A percentile compares a stretch with the other conserved stretches of the same genome.
Conservation (phyloP, 2,113 vertebrate species). For the Coreoperca whiteheadi region DNA sequence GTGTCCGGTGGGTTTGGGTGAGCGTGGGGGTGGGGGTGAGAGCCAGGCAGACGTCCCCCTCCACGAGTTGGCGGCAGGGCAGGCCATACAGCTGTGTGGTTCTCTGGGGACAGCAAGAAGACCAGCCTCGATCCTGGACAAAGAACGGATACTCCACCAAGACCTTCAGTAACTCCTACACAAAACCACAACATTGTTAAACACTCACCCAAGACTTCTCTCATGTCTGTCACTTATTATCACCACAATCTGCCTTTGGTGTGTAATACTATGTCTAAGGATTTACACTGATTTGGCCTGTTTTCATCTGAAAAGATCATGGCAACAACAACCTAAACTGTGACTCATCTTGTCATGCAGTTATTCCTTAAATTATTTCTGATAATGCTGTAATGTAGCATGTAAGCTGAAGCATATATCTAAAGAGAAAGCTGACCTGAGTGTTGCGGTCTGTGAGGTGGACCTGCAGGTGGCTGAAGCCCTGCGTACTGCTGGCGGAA, state of each 20-base stretch:
- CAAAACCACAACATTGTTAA: slow-evolving; percentile 64
- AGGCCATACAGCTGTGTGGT: slow-evolving; percentile 84
- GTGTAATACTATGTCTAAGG: not conserved
- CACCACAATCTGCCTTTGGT: slow-evolving; percentile 8
- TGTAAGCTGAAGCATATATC: not conserved
- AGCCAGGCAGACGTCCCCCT: slow-evolving; percentile 85
- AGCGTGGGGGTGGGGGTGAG: slow-evolving; percentile 78
- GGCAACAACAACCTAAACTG: not conserved
- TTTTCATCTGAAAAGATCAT: not conserved
- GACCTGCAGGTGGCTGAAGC: slow-evolving; percentile 85
- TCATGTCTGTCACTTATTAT: slow-evolving; percentile 15
- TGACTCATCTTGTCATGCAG: slow-evolving; percentile 3
- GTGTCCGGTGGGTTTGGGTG: slow-evolving; percentile 68
- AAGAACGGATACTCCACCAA: slow-evolving; percentile 88
- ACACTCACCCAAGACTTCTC: slow-evolving; percentile 14
- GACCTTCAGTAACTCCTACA: slow-evolving; percentile 86
- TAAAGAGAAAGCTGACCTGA: slow-evolving; percentile 80
- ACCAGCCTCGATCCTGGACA: slow-evolving; percentile 85
- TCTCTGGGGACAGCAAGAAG: slow-evolving; percentile 85
- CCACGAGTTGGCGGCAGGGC: slow-evolving; percentile 82
- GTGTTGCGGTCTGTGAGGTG: slow-evolving; percentile 85
- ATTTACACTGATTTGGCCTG: not conserved
- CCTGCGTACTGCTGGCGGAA: slow-evolving; percentile 77
- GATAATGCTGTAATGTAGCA: not conserved
- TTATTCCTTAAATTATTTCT: not conserved